Base-by-base conservation (phyloP, 2,888 invertebrate genomes). In the Eulithis prunata region DNA sequence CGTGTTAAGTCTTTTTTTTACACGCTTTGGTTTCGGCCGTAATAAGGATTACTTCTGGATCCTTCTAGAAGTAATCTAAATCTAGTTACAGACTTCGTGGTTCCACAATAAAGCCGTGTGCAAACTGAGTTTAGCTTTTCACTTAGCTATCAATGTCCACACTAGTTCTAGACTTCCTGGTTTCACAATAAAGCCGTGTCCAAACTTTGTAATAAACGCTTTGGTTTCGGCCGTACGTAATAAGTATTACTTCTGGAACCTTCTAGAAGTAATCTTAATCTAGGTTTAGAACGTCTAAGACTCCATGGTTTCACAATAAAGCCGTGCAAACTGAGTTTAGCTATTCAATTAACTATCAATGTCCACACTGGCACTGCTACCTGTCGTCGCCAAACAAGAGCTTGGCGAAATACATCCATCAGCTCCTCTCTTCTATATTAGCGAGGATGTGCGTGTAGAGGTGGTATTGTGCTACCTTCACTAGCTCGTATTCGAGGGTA, bases 371-470 rank as follows among this genome's bases (percentile, higher is more conserved):
- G 51, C 62, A 65, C 63, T 64, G 21, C 73, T 89, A 91, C 85
- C 90, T 81, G 52, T 89, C 84, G 67, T 93, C 92, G 88, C 93
- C 93, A 91, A 93, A 93, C 91, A 93, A 59, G 0, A 93, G 89
- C 72, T 90, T 93, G 91, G 94, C 93, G 86, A 94, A 81, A 75
- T 93, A 93, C 85, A 88, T 90, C 95, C 95, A 96, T 96, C 96
- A 96, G 95, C 96, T 96, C 71, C 94, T 94, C 71, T 94, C 94
- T 77, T 95, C 95, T 62, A 97, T 93, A 81, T 96, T 96, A 32
- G 96, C 97, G 75, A 97, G 87, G 51, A 97, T 93, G 95, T 97
- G 97, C 11, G 98, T 98, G 93, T 97, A 98, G 6, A 97, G 91
- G 75, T 96, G 95, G 72, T 95, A 95, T 68, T 95, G 94, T 71